These are phyloP conservation scores for Podargus strigoides DNA, from an alignment of 2,797 vertebrate genomes.

Conservation along the genomic window DNA sequence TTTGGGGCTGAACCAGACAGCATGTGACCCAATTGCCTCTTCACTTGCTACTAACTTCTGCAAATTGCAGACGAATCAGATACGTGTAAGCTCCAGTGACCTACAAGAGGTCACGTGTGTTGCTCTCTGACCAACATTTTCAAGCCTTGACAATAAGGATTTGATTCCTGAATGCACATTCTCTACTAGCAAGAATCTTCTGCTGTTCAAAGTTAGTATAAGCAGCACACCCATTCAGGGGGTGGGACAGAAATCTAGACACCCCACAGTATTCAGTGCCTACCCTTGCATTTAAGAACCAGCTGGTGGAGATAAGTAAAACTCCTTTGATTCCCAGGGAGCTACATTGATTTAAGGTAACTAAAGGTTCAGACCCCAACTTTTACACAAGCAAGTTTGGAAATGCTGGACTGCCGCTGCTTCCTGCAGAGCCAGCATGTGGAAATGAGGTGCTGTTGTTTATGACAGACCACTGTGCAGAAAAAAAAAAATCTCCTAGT, in stretches of 20 bases:
- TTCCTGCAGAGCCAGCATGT: background rate
- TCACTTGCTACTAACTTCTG: background rate
- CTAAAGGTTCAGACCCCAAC: background rate
- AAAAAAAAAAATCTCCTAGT: constrained; percentile 13
- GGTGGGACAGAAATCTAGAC: background rate
- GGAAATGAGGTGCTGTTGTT: constrained; percentile 28
- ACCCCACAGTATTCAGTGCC: background rate
- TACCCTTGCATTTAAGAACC: background rate
- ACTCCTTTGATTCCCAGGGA: background rate
- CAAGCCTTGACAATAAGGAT: background rate
- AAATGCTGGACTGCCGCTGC: background rate
- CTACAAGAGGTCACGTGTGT: background rate
- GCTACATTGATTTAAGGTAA: background rate
- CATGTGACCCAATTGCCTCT: background rate
- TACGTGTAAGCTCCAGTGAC: background rate
- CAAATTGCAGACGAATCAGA: background rate
- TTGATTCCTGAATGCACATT: background rate
- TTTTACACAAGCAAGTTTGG: background rate
- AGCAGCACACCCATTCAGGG: background rate
- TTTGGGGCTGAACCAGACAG: background rate
- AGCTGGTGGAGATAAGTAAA: background rate
- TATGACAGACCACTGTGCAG: background rate
- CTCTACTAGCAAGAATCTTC: background rate
- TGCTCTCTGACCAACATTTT: background rate
- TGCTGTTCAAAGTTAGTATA: background rate